A percentile compares a stretch with the other conserved stretches of the same genome.
Conservation (phyloP, 1,140 invertebrate genomes). For the Pseudomyrmex flavicornis region DNA sequence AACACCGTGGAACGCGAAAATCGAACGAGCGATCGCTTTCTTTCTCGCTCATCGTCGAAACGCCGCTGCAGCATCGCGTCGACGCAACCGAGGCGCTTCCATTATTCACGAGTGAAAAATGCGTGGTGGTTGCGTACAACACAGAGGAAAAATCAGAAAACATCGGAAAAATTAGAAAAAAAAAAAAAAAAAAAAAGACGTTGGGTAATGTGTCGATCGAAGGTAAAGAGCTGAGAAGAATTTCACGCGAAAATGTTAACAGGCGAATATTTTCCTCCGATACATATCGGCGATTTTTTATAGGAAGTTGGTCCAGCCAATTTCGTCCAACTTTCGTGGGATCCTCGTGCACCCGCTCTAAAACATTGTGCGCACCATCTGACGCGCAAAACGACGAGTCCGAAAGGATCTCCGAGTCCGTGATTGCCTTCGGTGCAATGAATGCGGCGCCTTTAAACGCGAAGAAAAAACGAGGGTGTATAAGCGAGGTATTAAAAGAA, state of each 20-base stretch:
- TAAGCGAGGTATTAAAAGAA: slow-evolving; percentile 15
- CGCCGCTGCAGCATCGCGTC: slow-evolving; percentile 4
- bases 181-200: background rate
- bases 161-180: no score
- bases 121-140: slow-evolving; percentile 5
- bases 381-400: background rate
- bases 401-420: background rate
- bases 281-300: no score
- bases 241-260: no score
- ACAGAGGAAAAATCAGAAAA: no score
- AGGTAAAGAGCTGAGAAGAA: no score
- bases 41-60: slow-evolving; percentile 13
- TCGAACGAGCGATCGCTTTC: slow-evolving; percentile 43
- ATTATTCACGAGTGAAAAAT: slow-evolving; percentile 42
- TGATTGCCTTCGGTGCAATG: slow-evolving; percentile 20
- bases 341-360: background rate
- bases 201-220: background rate
- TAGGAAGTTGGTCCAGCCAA: no score
- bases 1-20: slow-evolving; percentile 52
- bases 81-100: slow-evolving; percentile 27
- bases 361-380: slow-evolving; percentile 12
- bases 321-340: no score
- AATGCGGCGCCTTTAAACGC: slow-evolving; percentile 18
- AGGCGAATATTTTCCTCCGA: no score
- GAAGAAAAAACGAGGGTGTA: slow-evolving; percentile 33